Evolutionary conservation across 2,113 vertebrate genomes (phyloP).

Genomic region (Parotia lawesii): DNA sequence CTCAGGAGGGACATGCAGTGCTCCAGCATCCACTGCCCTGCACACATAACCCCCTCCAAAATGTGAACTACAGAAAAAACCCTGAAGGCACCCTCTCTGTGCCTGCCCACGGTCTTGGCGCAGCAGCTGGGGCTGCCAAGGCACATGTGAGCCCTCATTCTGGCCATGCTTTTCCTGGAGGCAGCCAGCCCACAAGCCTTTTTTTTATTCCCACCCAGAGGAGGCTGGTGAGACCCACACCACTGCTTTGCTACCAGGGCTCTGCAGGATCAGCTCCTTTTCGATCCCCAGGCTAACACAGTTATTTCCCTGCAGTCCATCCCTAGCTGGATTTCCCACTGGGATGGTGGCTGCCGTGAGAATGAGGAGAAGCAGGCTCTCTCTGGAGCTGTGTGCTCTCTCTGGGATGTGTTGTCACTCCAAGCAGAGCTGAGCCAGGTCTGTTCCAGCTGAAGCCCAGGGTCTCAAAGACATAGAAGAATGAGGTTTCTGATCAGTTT

Average conservation of each 20-base stretch:
- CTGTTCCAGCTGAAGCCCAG: not conserved
- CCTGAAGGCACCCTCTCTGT: not conserved
- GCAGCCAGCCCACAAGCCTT: not conserved
- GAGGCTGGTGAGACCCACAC: not conserved
- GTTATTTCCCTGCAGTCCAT: not conserved
- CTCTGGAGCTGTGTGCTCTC: not conserved
- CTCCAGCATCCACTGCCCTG: not conserved
- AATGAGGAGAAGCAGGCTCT: not conserved
- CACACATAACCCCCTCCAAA: not conserved
- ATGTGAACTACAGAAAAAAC: accelerated
- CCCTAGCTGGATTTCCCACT: not conserved
- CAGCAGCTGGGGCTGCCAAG: not conserved
- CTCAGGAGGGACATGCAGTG: not conserved
- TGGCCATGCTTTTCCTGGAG: not conserved
- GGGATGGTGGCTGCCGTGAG: not conserved
- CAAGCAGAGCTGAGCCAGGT: accelerated
- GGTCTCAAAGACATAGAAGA: not conserved
- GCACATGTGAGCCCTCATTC: not conserved
- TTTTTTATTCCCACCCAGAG: too few relatives aligned
- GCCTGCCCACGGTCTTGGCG: accelerated
- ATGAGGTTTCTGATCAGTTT: not conserved
- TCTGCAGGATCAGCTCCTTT: not conserved
- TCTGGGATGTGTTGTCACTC: not conserved
- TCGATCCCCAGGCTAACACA: not conserved
- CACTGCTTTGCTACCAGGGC: not conserved